Percentiles rank a stretch among this genome's conserved stretches.
These are phyloP conservation scores for Eptesicus fuscus DNA, from an alignment of 2,113 vertebrate genomes.

Conservation along the genomic window DNA sequence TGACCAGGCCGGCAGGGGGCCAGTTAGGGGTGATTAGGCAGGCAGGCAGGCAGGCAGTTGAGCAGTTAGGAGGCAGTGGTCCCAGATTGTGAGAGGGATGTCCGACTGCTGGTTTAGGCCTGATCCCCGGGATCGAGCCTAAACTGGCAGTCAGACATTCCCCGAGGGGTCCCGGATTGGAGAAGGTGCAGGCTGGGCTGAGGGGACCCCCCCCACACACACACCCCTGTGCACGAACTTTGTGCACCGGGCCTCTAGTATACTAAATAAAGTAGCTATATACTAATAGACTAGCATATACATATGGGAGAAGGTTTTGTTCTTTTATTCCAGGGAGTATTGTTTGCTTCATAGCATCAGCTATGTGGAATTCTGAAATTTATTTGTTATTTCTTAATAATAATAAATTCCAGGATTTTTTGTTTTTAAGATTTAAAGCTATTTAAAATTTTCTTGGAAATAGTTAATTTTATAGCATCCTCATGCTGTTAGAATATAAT, in stretches of 20 bases:
- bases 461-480: conserved; percentile 44
- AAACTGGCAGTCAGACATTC: too few species aligned
- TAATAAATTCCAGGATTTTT: neutral
- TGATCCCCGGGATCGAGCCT: too few species aligned
- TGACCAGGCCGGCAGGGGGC: too few species aligned
- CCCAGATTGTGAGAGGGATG: too few species aligned
- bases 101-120: too few species aligned
- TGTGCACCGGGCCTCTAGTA: neutral
- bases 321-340: neutral
- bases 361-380: conserved; percentile 17
- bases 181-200: too few species aligned
- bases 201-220: too few species aligned
- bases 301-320: neutral
- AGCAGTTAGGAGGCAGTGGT: too few species aligned
- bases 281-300: neutral
- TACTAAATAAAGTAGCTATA: neutral
- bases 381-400: conserved; percentile 6
- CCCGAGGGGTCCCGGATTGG: too few species aligned
- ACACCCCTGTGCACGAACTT: too few species aligned
- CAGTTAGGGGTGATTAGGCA: too few species aligned
- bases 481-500: neutral
- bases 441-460: conserved; percentile 2
- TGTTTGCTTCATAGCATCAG: conserved; percentile 24
- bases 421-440: conserved; percentile 17
- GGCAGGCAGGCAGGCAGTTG: too few species aligned